Evolutionary conservation across 1,140 invertebrate genomes (phyloP).

Genomic region (Olivierus martensii): DNA sequence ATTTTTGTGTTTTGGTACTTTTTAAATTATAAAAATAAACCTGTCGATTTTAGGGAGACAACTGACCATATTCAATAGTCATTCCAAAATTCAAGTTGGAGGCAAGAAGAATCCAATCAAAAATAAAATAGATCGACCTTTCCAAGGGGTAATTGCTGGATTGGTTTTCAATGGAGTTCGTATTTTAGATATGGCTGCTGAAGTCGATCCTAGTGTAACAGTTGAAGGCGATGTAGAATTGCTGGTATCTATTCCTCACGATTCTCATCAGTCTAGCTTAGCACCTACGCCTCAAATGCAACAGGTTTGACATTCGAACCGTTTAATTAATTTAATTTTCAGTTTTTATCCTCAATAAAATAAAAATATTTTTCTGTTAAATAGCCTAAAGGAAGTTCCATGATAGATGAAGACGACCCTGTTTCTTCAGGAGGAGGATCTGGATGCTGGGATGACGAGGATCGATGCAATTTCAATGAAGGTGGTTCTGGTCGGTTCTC

Average conservation of each 20-base stretch:
- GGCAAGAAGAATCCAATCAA: conserved; percentile 56
- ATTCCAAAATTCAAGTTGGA: conserved; percentile 78
- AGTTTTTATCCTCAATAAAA: too few species aligned
- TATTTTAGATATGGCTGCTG: conserved; percentile 68
- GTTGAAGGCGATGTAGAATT: conserved; percentile 39
- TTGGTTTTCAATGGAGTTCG: conserved; percentile 72
- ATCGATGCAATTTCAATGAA: conserved; percentile 47
- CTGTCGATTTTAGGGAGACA: conserved; percentile 50
- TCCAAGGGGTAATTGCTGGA: conserved; percentile 74
- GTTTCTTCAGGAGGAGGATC: conserved; percentile 80
- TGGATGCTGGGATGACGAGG: conserved; percentile 64
- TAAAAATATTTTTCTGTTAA: too few species aligned
- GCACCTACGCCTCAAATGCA: conserved; percentile 56
- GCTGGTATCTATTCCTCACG: conserved; percentile 24
- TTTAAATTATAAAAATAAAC: not conserved
- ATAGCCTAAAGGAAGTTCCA: too few species aligned
- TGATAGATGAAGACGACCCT: conserved; percentile 46
- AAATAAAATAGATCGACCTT: conserved; percentile 52
- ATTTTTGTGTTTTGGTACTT: not conserved
- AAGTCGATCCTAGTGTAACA: conserved; percentile 54
- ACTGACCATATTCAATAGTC: conserved; percentile 78
- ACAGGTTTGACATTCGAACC: conserved; percentile 44
- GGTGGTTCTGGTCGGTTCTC: not conserved
- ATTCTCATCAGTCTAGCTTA: not conserved
- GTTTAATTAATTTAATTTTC: too few species aligned